Conservation (phyloP, 35 echinoderm and acorn worm genomes). For the Nesometra sesokonis region DNA sequence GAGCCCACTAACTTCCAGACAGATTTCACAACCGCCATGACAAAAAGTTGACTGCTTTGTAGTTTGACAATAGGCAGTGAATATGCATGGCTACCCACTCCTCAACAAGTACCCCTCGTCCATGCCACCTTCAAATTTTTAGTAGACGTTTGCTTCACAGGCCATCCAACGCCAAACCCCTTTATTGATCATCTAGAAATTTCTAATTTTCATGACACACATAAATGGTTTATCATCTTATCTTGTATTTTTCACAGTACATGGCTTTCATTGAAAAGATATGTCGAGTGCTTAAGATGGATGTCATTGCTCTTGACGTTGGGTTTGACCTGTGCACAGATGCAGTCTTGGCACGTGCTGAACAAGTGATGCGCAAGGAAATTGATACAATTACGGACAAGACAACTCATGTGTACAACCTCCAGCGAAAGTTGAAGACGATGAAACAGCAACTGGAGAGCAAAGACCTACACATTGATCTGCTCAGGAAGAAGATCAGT, state of each 20-base stretch:
- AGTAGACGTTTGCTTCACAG: no score
- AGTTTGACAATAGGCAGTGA: no score
- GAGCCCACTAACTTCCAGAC: no score
- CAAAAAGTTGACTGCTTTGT: no score
- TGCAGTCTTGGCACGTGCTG: constrained; percentile 64
- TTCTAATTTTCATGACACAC: no score
- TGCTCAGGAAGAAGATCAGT: constrained; percentile 87
- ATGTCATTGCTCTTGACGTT: constrained; percentile 66
- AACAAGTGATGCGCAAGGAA: constrained; percentile 68
- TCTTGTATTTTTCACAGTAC: constrained; percentile 38
- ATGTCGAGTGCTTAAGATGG: constrained; percentile 66
- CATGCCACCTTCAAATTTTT: no score
- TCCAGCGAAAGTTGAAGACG: constrained; percentile 68
- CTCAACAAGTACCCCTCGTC: no score
- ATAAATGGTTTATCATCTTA: no score
- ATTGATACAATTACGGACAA: constrained; percentile 63
- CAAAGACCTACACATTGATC: constrained; percentile 90
- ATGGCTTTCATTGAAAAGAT: constrained; percentile 84
- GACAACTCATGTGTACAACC: constrained; percentile 72
- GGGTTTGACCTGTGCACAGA: constrained; percentile 91
- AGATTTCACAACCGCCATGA: no score
- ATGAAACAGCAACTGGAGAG: constrained; percentile 66
- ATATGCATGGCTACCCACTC: no score
- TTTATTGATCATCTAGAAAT: no score
- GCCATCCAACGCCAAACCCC: no score